These are phyloP conservation scores for Entomobrya proxima DNA, from an alignment of 2,888 invertebrate species.

Conservation along the genomic window DNA sequence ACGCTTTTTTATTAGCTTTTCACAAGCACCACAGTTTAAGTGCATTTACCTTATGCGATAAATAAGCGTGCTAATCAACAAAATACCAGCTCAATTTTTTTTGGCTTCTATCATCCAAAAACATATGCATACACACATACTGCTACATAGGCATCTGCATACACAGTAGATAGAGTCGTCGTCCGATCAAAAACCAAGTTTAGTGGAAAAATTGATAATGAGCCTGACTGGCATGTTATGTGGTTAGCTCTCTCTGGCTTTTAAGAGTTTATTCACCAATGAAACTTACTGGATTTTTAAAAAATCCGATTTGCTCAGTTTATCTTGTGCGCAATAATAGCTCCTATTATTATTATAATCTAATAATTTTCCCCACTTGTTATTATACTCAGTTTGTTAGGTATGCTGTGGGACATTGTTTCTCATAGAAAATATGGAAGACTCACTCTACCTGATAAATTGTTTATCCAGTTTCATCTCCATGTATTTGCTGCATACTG, in stretches of 20 bases:
- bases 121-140: neutral
- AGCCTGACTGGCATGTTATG: neutral
- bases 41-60: neutral
- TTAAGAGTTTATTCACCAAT: conserved; percentile 18
- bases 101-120: neutral
- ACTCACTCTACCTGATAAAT: neutral
- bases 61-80: neutral
- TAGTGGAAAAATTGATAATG: conserved; percentile 11
- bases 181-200: conserved; percentile 20
- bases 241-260: neutral
- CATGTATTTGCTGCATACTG: neutral
- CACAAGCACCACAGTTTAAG: neutral
- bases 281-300: no score
- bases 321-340: conserved; percentile 17
- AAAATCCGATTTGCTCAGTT: neutral
- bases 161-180: neutral
- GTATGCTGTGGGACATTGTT: conserved; percentile 14
- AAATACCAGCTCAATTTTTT: neutral
- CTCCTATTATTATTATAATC: neutral
- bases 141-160: neutral
- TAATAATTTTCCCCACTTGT: neutral
- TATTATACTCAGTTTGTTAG: neutral
- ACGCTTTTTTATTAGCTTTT: neutral
- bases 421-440: neutral
- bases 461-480: conserved; percentile 38